Base-by-base conservation (phyloP, 2,113 vertebrate genomes). In the Prinia subflava region DNA sequence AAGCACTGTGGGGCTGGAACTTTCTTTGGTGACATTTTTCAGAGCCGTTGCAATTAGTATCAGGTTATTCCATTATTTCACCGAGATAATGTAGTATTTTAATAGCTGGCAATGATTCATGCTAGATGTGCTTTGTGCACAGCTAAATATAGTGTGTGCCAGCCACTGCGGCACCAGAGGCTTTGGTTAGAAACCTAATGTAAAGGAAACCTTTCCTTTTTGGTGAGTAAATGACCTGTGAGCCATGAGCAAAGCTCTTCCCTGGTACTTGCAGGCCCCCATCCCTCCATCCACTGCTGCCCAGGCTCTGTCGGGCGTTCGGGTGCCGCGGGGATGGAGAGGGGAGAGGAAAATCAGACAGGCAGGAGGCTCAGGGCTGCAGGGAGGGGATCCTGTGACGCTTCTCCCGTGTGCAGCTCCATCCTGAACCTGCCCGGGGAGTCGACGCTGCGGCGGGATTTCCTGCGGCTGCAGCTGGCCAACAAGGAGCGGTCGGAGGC, bases 401-500 rank as follows among this genome's bases (percentile, higher is more conserved):
- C 24, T 70, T 94, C 11, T 96, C 12, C 82, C 28, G 24, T 27
- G 1, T 80, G 7, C 95, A 99, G 99, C 96, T 99, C 99, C 95
- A 99, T 99, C 94, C 98, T 99, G 94, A 99, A 99, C 97, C 98
- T 99, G 85, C 99, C 99, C 0, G 99, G 99, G 1, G 99, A 99
- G 97, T 99, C 99, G 0, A 99, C 99, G 0, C 98, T 99, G 93
- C 94, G 99, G 49, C 97, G 99, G 95, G 99, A 99, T 98, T 99
- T 99, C 97, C 97, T 99, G 97, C 97, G 99, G 46, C 98, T 99
- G 37, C 99, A 99, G 97, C 94, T 99, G 97, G 99, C 99, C 71
- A 99, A 99, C 96, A 99, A 99, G 97, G 99, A 99, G 96, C 98
- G 99, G 1, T 99, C 99, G 0, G 99, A 99, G 97, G 99, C 99